These are phyloP conservation scores for Acromyrmex heyeri DNA, from an alignment of 1,140 invertebrate genomes.

Conservation along the genomic window DNA sequence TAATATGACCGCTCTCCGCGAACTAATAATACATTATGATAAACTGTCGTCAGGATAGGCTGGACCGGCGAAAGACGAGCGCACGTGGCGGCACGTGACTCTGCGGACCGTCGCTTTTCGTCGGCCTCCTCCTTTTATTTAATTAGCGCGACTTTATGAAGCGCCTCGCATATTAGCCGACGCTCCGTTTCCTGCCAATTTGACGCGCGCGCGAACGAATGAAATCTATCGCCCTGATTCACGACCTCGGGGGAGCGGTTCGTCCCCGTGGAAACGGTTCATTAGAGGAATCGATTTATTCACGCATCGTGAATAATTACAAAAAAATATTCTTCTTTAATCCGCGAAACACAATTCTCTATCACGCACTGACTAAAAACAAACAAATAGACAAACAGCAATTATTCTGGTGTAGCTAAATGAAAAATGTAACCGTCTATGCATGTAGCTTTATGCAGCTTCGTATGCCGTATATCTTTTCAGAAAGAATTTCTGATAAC, in stretches of 20 bases:
- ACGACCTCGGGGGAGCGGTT: not conserved
- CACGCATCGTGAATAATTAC: not conserved
- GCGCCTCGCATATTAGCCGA: conserved; percentile 58
- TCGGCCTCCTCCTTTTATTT: conserved; percentile 83
- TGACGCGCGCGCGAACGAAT: conserved; percentile 23
- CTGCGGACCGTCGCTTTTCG: conserved; percentile 37
- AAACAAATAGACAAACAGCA: not conserved
- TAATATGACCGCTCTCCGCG: conserved; percentile 67
- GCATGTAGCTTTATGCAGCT: not conserved
- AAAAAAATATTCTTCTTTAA: not conserved
- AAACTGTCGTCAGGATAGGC: conserved; percentile 52
- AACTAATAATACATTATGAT: conserved; percentile 79
- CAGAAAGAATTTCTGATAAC: no score
- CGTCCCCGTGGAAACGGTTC: conserved; percentile 16
- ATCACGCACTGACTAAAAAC: not conserved
- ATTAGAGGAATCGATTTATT: conserved; percentile 39
- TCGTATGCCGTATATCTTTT: not conserved
- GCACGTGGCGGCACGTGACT: conserved; percentile 80
- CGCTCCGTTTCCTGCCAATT: conserved; percentile 73
- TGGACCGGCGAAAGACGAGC: conserved; percentile 49
- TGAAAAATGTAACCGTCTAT: not conserved
- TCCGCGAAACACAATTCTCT: not conserved
- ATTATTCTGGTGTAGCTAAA: not conserved
- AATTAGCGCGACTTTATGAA: conserved; percentile 82
- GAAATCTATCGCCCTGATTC: conserved; percentile 55